Conservation (phyloP, 2,113 vertebrate species). For the Rhinopithecus roxellana region DNA sequence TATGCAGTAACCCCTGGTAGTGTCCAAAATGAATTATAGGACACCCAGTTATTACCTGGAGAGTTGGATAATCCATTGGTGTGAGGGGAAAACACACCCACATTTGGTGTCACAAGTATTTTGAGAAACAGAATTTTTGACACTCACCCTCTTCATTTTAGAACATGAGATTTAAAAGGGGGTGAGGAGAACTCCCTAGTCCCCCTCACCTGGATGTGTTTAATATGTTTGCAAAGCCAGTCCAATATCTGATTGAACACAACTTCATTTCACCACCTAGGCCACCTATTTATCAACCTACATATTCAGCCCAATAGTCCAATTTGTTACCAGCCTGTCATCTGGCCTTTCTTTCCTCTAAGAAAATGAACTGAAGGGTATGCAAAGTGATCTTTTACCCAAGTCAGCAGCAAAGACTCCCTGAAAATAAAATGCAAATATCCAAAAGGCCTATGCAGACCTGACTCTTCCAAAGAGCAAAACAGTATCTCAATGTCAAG, state of each 20-base stretch:
- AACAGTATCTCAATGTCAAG: background rate
- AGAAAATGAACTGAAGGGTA: background rate
- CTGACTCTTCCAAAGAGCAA: slow-evolving; percentile 2
- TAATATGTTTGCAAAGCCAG: background rate
- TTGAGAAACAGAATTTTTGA: background rate
- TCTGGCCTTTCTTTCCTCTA: background rate
- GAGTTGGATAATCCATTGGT: background rate
- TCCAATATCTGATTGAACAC: background rate
- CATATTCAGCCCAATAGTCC: background rate
- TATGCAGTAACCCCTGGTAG: background rate
- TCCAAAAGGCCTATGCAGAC: background rate
- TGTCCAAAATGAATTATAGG: background rate
- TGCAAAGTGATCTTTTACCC: background rate
- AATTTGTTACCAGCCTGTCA: background rate
- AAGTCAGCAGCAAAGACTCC: background rate
- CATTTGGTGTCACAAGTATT: background rate
- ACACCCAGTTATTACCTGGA: background rate
- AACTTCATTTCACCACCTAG: background rate
- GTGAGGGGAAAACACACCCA: background rate
- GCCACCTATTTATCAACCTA: background rate
- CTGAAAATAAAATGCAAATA: slow-evolving; percentile 19
- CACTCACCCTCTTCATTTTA: background rate
- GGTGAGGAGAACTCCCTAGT: too few relatives aligned
- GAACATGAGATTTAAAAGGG: background rate
- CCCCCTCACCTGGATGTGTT: background rate